phyloP scores from a whole-genome alignment of 2,888 invertebrate species.

The Rotaria sp. region DNA sequence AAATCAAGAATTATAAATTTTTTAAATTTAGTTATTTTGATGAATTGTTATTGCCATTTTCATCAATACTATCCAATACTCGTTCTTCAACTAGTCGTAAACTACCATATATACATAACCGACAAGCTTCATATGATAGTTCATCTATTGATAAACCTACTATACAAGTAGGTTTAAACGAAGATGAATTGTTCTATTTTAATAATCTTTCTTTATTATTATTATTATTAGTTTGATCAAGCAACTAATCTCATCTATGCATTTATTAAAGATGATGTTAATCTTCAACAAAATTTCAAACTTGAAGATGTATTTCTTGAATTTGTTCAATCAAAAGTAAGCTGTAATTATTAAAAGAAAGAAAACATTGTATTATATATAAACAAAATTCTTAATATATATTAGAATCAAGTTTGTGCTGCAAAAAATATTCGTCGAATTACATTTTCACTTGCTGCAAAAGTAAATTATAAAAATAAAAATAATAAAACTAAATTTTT shows the following conservation, averaged over 20 bases:
- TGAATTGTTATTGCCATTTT: not conserved
- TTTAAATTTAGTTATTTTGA: not conserved
- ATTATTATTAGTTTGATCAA: slow-evolving; percentile 43
- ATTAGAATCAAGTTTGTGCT: slow-evolving; percentile 64
- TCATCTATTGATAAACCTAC: not conserved
- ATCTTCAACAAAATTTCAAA: slow-evolving; percentile 20
- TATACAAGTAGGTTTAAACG: slow-evolving; percentile 44
- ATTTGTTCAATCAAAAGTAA: slow-evolving; percentile 36
- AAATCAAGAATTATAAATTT: not conserved
- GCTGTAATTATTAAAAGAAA: not conserved
- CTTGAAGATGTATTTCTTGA: slow-evolving; percentile 33
- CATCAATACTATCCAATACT: slow-evolving; percentile 58
- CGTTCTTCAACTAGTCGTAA: not conserved
- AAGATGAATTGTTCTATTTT: slow-evolving; percentile 66
- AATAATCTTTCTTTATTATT: slow-evolving; percentile 42
- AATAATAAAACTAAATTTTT: not conserved
- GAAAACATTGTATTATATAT: too few relatives aligned
- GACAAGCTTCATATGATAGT: not conserved
- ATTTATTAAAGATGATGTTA: slow-evolving; percentile 33
- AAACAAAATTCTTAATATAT: not conserved
- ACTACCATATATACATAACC: not conserved
- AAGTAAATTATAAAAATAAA: slow-evolving; percentile 39
- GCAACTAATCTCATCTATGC: slow-evolving; percentile 36
- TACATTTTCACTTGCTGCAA: slow-evolving; percentile 68
- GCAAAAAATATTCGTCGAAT: slow-evolving; percentile 75